Evolutionary conservation across 1,140 invertebrate species (phyloP).

Genomic region (Helicoverpa zea): DNA sequence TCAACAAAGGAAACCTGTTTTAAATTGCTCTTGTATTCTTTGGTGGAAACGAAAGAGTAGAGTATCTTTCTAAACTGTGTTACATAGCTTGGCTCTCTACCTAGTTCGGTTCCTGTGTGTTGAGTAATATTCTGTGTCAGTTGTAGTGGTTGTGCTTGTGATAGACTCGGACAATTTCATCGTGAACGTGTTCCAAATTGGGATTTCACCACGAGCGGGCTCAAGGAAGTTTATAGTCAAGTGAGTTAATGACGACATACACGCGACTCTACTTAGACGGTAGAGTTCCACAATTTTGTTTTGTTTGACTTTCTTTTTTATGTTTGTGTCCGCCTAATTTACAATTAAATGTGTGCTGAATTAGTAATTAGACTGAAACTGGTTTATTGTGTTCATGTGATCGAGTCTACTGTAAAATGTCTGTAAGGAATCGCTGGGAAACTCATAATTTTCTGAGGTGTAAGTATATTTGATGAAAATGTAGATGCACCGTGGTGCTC

Average conservation of each 20-base stretch:
- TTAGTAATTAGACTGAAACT: constrained; percentile 1
- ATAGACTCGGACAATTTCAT: constrained; percentile 81
- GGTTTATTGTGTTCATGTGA: background rate
- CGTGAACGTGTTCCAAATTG: constrained; percentile 82
- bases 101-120: constrained; percentile 76
- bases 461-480: background rate
- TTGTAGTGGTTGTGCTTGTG: constrained; percentile 83
- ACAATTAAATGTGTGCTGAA: background rate
- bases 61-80: constrained; percentile 59
- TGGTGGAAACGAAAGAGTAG: constrained; percentile 58
- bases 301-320: constrained; percentile 44
- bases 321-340: constrained; percentile 3
- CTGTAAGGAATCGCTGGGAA: background rate
- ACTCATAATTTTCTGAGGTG: background rate
- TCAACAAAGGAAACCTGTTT: constrained; percentile 73
- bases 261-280: constrained; percentile 20
- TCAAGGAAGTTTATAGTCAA: constrained; percentile 85
- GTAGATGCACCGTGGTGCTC: constrained; percentile 13
- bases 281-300: constrained; percentile 21
- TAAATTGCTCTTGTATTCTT: constrained; percentile 63
- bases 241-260: constrained; percentile 67
- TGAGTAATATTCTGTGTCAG: constrained; percentile 83
- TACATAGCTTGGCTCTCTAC: constrained; percentile 63
- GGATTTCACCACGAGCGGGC: constrained; percentile 86
- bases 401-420: too few species aligned